Evolutionary conservation across 2,797 vertebrate genomes (phyloP), one percentile per base, ranked within the genome.

Genomic region (Peromyscus eremicus): DNA sequence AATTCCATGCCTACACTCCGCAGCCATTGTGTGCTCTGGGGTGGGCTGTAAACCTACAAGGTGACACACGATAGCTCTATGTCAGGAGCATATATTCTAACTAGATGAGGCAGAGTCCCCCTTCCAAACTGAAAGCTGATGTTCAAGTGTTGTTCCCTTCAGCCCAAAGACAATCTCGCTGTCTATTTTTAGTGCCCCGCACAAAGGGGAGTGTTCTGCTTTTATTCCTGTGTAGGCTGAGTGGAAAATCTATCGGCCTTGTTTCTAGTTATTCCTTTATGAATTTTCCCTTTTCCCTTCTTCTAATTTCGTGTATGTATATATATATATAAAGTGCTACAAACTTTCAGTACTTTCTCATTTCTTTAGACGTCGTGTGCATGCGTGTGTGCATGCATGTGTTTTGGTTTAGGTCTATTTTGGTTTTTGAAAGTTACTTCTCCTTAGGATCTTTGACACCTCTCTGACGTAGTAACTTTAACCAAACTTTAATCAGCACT

Each of bases 141-240:
- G 32, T 89, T 91, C 49, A 40, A 46, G 82, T 75, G 27, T 93
- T 57, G n/a, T 40, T 64, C 94, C 82, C 95, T 91, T 91, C 93
- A 83, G 89, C 40, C 91, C 95, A 91, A 84, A 95, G 83, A 96
- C 64, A 34, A 64, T 70, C 95, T 93, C 77, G 27, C 64, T 17
- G 1, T 60, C 96, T 96, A 91, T 97, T 96, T 97, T 96, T 96
- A 98, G 97, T 70, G 27, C 27, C 1, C 23, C 76, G 0, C 87
- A 77, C 62, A 88, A 57, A 32, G 46, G 83, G 94, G 66, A 91
- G 46, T 46, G 76, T 55, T 88, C 37, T 57, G 68, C 70, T 68
- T 75, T 77, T 57, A 76, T 43, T 52, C 19, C 66, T 3, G 0
- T 83, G 1, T 79, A 32, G 86, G 49, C 75, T 55, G 84, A 66